Percentiles rank a stretch among this genome's conserved stretches.
phyloP scores from a whole-genome alignment of 2,113 vertebrate species.

The Litocranius walleri region DNA sequence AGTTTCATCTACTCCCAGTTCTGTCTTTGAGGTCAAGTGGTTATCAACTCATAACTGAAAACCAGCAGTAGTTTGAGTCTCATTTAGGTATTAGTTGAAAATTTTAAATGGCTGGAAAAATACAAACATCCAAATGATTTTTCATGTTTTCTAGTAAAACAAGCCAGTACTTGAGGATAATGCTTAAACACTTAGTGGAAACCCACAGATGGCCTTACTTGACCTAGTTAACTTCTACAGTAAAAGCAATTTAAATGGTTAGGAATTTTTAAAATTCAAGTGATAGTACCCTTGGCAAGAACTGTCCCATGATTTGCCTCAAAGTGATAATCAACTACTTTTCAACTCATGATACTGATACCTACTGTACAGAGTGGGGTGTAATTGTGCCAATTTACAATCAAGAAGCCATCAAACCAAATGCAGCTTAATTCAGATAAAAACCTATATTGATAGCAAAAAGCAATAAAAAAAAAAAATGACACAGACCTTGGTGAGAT shows the following conservation, averaged over 20 bases:
- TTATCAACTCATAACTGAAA: not conserved
- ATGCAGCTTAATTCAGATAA: conserved; percentile 30
- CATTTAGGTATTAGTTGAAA: not conserved
- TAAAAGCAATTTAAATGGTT: not conserved
- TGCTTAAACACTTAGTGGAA: not conserved
- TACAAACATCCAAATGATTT: not conserved
- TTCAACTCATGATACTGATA: not conserved
- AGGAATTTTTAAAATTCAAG: not conserved
- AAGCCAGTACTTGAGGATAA: not conserved
- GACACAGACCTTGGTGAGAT: conserved; percentile 28
- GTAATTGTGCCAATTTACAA: not conserved
- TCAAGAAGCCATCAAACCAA: conserved; percentile 36
- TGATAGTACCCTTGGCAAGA: not conserved
- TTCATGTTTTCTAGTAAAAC: conserved; percentile 24
- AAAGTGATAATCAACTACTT: not conserved
- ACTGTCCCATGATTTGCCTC: not conserved
- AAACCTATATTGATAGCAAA: conserved; percentile 30
- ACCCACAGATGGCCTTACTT: not conserved
- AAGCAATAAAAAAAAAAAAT: conserved; percentile 45
- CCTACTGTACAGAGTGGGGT: not conserved
- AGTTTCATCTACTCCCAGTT: not conserved
- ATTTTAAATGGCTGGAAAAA: not conserved
- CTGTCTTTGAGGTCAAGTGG: not conserved
- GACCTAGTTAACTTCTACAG: not conserved
- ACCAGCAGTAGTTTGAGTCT: not conserved